Evolutionary conservation across 2,797 vertebrate species (phyloP).

Genomic region (Eospalax fontanierii): DNA sequence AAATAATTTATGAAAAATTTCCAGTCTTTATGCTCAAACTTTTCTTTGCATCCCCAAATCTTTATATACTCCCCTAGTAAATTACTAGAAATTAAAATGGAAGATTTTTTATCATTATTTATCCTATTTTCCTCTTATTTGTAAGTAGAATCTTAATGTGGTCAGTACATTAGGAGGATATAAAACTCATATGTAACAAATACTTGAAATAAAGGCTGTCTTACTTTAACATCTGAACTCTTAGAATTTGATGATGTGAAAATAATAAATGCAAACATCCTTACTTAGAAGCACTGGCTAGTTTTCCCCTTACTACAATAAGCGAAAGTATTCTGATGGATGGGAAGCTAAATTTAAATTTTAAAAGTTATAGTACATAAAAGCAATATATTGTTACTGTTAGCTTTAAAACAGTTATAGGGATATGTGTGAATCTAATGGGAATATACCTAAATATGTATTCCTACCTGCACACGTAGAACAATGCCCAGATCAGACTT

Average conservation of each 20-base stretch:
- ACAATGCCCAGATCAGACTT: background rate
- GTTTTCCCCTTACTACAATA: too few species aligned
- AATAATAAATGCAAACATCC: background rate
- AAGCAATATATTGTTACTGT: background rate
- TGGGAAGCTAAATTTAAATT: background rate
- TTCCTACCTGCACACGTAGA: background rate
- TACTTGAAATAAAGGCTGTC: background rate
- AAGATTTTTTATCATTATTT: background rate
- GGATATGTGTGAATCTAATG: background rate
- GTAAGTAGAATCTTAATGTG: background rate
- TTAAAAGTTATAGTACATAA: background rate
- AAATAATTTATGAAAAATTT: too few species aligned
- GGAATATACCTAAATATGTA: too few species aligned
- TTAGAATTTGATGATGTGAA: too few species aligned
- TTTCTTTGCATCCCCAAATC: too few species aligned
- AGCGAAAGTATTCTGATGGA: background rate
- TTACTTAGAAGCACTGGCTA: too few species aligned
- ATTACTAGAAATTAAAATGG: background rate
- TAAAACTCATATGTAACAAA: background rate
- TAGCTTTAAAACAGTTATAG: background rate
- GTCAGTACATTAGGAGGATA: background rate
- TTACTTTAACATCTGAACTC: background rate
- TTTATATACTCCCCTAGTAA: background rate
- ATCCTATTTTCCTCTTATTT: background rate
- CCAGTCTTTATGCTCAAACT: background rate